phyloP scores from a whole-genome alignment of 2,113 vertebrate species.

The Egretta garzetta region DNA sequence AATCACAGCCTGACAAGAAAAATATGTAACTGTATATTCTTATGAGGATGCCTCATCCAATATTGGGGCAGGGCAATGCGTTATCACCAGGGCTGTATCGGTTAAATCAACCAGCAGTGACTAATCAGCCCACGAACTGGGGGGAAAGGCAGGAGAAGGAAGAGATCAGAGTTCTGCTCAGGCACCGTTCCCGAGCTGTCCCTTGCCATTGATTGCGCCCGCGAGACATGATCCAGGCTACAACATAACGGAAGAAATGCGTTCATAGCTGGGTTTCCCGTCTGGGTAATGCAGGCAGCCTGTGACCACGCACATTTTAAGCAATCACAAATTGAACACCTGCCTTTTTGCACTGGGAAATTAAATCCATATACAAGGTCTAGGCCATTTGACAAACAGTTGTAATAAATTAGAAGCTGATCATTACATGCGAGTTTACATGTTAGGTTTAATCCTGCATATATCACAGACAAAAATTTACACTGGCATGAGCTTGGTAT shows the following conservation, averaged over 20 bases:
- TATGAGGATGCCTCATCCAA: background rate
- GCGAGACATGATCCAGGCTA: rapidly evolving
- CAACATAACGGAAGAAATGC: background rate
- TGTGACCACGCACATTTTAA: background rate
- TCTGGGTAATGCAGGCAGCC: background rate
- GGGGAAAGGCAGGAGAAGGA: background rate
- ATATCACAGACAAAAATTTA: background rate
- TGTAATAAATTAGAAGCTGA: background rate
- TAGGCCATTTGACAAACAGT: background rate
- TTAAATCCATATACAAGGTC: background rate
- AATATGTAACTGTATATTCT: background rate
- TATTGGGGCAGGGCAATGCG: background rate
- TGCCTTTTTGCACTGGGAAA: background rate
- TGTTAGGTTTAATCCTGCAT: background rate
- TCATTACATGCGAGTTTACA: background rate
- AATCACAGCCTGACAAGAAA: background rate
- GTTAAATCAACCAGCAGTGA: background rate
- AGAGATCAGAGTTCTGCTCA: background rate
- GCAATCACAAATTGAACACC: background rate
- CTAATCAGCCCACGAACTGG: background rate
- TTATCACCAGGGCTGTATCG: background rate
- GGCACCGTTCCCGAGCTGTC: background rate
- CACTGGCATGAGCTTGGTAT: background rate
- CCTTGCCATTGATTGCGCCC: background rate
- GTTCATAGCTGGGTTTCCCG: background rate